phyloP scores from a whole-genome alignment of 1,140 invertebrate species.

The Penaeus indicus region DNA sequence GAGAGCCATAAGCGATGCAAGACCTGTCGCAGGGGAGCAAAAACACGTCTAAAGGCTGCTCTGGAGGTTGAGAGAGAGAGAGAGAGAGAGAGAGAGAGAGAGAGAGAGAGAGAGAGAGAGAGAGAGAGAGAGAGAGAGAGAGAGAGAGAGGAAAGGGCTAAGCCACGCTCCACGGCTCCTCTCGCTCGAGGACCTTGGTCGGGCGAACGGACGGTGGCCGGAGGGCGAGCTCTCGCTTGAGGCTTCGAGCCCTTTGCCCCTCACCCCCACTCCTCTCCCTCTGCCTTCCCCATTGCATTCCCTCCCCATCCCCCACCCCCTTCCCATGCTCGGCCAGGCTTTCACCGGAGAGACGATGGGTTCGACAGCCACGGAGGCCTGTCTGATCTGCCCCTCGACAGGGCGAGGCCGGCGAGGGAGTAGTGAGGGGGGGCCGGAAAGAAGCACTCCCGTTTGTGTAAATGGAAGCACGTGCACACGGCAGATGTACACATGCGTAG shows the following conservation, averaged over 20 bases:
- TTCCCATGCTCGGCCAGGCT: neutral
- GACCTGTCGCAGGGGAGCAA: no score
- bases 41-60: neutral
- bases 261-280: no score
- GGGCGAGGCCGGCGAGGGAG: no score
- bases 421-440: neutral
- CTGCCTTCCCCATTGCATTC: no score
- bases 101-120: constrained; percentile 8
- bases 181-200: no score
- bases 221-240: no score
- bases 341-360: no score
- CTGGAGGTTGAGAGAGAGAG: neutral
- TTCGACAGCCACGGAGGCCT: no score
- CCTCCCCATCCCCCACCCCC: neutral
- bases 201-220: no score
- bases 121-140: constrained; percentile 10
- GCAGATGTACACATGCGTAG: neutral
- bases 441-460: neutral
- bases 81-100: neutral
- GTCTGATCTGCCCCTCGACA: no score
- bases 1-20: no score
- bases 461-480: neutral
- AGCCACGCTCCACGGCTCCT: neutral
- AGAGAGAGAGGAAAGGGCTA: neutral
- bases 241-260: no score